phyloP scores from a whole-genome alignment of 2,888 invertebrate species.

The Leptinotarsa rubiginosa region DNA sequence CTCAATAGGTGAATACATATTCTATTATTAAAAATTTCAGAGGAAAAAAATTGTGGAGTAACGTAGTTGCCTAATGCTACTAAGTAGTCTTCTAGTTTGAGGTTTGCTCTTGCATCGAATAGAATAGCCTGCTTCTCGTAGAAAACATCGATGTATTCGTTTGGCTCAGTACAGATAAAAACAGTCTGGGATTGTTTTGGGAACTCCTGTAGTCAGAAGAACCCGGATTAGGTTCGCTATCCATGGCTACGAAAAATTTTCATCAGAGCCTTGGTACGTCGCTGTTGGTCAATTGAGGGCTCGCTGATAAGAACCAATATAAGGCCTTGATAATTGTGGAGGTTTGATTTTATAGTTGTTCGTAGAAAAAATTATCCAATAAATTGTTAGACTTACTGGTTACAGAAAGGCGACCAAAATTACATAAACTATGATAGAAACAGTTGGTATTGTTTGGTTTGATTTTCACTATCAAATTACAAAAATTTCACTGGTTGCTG shows the following conservation, averaged over 20 bases:
- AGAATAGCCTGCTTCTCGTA: not conserved
- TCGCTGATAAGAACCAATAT: too few relatives aligned
- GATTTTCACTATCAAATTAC: too few relatives aligned
- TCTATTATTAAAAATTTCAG: not conserved
- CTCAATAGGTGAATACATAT: too few relatives aligned
- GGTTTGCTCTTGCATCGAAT: constrained; percentile 4
- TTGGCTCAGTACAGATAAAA: not conserved
- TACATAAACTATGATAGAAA: too few relatives aligned
- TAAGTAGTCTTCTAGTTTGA: not conserved
- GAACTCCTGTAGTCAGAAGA: not conserved
- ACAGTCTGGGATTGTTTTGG: not conserved
- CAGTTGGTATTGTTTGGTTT: too few relatives aligned
- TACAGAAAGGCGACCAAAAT: too few relatives aligned
- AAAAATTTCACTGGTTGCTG: too few relatives aligned
- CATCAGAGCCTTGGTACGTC: not conserved
- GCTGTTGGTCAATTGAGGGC: not conserved
- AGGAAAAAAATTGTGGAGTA: not conserved
- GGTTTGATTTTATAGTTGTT: too few relatives aligned
- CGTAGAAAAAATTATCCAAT: too few relatives aligned
- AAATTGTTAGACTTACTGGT: too few relatives aligned
- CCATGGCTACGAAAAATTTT: not conserved
- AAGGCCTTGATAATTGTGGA: too few relatives aligned
- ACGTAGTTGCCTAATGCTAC: not conserved
- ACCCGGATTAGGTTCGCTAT: not conserved
- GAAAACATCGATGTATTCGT: not conserved